These are phyloP conservation scores for Chaetops frenatus DNA, from an alignment of 2,113 vertebrate genomes.

Conservation along the genomic window DNA sequence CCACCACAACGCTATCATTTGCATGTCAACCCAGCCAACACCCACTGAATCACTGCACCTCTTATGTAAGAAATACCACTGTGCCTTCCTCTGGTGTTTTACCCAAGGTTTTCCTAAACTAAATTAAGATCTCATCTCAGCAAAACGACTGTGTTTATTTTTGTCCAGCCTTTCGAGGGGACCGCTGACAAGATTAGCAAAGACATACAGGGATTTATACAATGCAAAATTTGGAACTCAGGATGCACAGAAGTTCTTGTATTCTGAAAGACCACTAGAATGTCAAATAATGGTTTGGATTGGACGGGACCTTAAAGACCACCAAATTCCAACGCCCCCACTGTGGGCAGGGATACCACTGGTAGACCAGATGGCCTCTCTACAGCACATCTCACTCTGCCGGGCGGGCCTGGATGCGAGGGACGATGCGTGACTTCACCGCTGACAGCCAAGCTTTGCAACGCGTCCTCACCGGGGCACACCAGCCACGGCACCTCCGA, in stretches of 20 bases:
- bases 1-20: neutral
- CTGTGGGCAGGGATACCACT: neutral
- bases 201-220: fast-evolving
- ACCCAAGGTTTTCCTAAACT: neutral
- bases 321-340: neutral
- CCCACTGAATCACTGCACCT: neutral
- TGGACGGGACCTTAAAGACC: neutral
- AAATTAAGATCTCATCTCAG: neutral
- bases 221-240: fast-evolving
- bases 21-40: neutral
- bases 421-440: fast-evolving
- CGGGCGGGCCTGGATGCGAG: neutral
- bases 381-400: neutral
- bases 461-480: fast-evolving
- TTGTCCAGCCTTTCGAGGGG: neutral
- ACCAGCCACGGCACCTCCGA: fast-evolving
- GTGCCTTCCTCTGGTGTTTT: neutral
- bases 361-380: neutral
- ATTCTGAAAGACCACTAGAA: neutral
- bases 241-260: fast-evolving
- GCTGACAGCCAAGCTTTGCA: neutral
- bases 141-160: neutral
- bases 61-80: neutral
- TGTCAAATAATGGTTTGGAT: neutral
- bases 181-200: fast-evolving